Evolutionary conservation across 2,113 vertebrate species (phyloP).

Genomic region (Myotis davidii): DNA sequence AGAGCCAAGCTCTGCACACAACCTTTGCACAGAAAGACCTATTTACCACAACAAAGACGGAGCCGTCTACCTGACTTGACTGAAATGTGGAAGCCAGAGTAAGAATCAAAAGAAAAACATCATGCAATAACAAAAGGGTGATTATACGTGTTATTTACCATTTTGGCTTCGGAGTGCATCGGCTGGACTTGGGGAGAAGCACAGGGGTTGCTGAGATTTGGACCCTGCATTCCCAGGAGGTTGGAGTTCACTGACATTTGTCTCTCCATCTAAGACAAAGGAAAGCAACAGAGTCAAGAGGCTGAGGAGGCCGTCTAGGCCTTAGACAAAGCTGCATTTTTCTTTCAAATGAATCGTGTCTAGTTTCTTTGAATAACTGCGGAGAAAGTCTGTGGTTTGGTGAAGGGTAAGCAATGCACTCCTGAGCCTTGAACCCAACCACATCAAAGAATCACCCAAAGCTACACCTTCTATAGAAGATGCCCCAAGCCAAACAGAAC

Average conservation of each 20-base stretch:
- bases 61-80: slow-evolving; percentile 33
- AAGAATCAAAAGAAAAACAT: slow-evolving; percentile 52
- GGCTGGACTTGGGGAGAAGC: slow-evolving; percentile 96
- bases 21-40: slow-evolving; percentile 47
- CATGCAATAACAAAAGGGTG: not conserved
- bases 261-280: slow-evolving; percentile 93
- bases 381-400: slow-evolving; percentile 55
- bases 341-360: slow-evolving; percentile 53
- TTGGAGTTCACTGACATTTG: slow-evolving; percentile 99
- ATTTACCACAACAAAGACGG: slow-evolving; percentile 60
- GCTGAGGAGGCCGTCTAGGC: slow-evolving; percentile 12
- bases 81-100: slow-evolving; percentile 53
- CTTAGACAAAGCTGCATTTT: not conserved
- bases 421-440: slow-evolving; percentile 65
- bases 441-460: slow-evolving; percentile 70
- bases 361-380: slow-evolving; percentile 72
- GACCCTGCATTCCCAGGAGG: slow-evolving; percentile 98
- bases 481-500: slow-evolving; percentile 63
- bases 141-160: slow-evolving; percentile 87
- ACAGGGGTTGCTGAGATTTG: slow-evolving; percentile 94
- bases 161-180: slow-evolving; percentile 99
- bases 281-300: slow-evolving; percentile 65
- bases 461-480: slow-evolving; percentile 32
- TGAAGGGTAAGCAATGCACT: slow-evolving; percentile 52
- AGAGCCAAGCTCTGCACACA: not conserved